Evolutionary conservation across 2,113 vertebrate genomes (phyloP), one percentile per base, ranked within the genome.

Genomic region (Brachyhypopomus gauderio): DNA sequence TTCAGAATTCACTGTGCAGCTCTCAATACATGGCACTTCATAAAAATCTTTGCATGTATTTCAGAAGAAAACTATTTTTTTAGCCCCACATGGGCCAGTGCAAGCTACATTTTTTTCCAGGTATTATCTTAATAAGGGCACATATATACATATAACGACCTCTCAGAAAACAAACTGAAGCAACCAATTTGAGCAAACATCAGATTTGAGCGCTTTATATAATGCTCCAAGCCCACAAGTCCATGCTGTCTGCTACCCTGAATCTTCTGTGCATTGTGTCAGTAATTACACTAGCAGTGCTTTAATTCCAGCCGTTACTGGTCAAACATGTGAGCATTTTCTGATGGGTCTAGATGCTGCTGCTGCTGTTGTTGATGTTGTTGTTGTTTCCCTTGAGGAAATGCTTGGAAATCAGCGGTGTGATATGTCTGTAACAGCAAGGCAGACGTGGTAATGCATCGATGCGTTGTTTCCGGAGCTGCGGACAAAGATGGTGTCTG

Each of bases 171-270:
- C 25, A 59, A 84, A 83, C 74, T 74, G 81, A 72, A 73, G 73
- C 75, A 75, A 56, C 30, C n/a, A n/a, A n/a, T n/a, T 72, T 78
- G 36, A 80, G 79, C 55, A 73, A 56, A 71, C n/a, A 82, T 48
- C 52, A 77, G 27, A 78, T 22, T 38, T 27, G 63, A 67, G 56
- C 59, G 22, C 14, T 72, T 90, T 91, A 86, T 73, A 71, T 85
- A 89, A 89, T 85, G 77, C 9, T 80, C 83, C 73, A 80, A 79
- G 78, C 70, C 88, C 85, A 89, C 82, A 88, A 88, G 85, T 52
- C 30, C 30, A 80, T 73, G 75, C 75, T 84, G 84, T 86, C 80
- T 66, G 56, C 72, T 71, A 75, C 72, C 72, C n/a, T 83, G 85
- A 80, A 83, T 81, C 75, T 77, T 76, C 75, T 60, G 70, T 63